Evolutionary conservation across 37 sponge, comb jelly and placozoan species (phyloP), one percentile per base, ranked within the genome.

Genomic region (Geodia barretti): DNA sequence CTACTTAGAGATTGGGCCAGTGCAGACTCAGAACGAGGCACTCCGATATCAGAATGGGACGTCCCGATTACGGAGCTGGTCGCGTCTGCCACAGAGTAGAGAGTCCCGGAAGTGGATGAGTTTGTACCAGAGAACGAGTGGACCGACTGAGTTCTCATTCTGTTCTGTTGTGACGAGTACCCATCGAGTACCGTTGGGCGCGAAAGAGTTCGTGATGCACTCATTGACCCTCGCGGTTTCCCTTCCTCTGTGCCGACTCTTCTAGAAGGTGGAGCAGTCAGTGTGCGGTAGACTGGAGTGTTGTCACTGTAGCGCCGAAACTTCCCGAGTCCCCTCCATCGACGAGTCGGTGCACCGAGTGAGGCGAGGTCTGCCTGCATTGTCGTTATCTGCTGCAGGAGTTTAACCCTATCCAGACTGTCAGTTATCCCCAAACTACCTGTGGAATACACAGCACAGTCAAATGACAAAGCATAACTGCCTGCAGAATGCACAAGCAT

Each of bases 301-400:
- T 33, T 70, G 20, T 76, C 84, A 60, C 71, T 76, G 76, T 68
- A 84, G 3, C 61, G n/a, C 24, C 84, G 75, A 11, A 39, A 3
- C 64, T 66, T 84, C 31, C 47, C 25, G 29, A 64, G 5, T 26
- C n/a, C 25, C 4, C 29, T 58, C 19, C 61, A 72, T 39, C 47
- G 37, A 62, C 41, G 35, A 1, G 47, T 31, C 7, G 73, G 74
- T 4, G 82, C 62, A 64, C 47, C 9, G 25, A 54, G 28, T 11
- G 83, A 75, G 26, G 75, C 40, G 31, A 85, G 82, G 38, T 84
- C 86, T 20, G 91, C 91, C 38, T 81, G 35, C 91, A 90, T 85
- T 20, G 86, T 75, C 19, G 87, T 91, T n/a, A 91, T 73, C 64
- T 68, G 72, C 60, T 91, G 87, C 38, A 91, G 68, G 39, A 91